Base-by-base conservation (phyloP, 2,113 vertebrate genomes). In the Macquaria ambigua region DNA sequence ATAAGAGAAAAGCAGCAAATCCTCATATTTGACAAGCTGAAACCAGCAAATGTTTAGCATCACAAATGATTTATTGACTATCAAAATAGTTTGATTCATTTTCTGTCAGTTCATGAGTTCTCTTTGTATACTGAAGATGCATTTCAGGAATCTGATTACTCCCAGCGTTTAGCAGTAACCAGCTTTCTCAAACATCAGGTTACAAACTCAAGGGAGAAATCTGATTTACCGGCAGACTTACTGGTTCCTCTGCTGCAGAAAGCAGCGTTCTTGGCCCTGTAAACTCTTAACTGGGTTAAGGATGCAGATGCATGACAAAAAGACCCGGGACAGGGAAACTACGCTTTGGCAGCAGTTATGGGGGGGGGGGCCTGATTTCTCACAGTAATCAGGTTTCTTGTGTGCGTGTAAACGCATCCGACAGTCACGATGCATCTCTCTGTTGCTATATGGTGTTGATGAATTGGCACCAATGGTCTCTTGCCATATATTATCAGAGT, bases 321-420 rank as follows among this genome's bases (percentile, higher is more conserved):
- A 56, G 9, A 21, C 21, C 7, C 8, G 6, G 58, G 5, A 43
- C 10, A 21, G 23, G 6, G 64, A 21, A 53, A 31, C 9, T 11
- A 3, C 4, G 9, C 34, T 71, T 28, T 69, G 39, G 69, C 18
- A 62, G 55, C 37, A 59, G 64, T 48, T 21, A 68, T 37, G 28
- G 2, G 21, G 20, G 10, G 39, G n/a, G n/a, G n/a, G n/a, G n/a
- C 34, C 37, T 48, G 62, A 53, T 79, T 82, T 75, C n/a, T 52
- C 14, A 9, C 18, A 6, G 50, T 87, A 64, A 83, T 79, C 11
- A 4, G 50, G 48, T 87, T 81, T 34, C 34, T 34, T 34, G 34
- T 34, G 34, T 74, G 8, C 8, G 14, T 48, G 25, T 20, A 9
- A 43, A 58, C 58, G 28, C 3, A 37, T 11, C 34, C 1, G 1